phyloP scores from a whole-genome alignment of 2,797 vertebrate genomes.

The Melopsittacus undulatus region DNA sequence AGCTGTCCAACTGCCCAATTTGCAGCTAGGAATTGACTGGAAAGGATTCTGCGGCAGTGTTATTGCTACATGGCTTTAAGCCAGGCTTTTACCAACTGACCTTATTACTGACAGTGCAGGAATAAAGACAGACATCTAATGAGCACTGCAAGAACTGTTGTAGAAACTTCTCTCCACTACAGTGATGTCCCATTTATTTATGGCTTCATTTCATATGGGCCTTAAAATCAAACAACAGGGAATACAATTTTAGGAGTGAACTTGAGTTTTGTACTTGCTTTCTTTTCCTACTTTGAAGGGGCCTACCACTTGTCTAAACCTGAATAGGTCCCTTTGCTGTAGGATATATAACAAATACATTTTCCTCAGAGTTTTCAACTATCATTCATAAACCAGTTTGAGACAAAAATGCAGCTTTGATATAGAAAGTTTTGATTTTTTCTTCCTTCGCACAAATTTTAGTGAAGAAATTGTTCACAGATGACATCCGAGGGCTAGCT shows the following conservation, averaged over 20 bases:
- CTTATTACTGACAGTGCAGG: background rate
- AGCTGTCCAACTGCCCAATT: background rate
- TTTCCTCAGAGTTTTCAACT: background rate
- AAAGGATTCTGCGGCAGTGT: background rate
- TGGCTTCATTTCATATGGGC: background rate
- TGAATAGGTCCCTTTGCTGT: background rate
- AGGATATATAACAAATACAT: background rate
- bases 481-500: background rate
- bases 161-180: background rate
- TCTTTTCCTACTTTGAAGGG: background rate
- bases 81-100: constrained; percentile 16
- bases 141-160: background rate
- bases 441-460: background rate
- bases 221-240: background rate
- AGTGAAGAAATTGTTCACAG: background rate
- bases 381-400: background rate
- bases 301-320: background rate
- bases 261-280: background rate
- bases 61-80: background rate
- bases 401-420: background rate
- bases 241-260: background rate
- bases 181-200: background rate
- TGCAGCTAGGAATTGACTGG: background rate
- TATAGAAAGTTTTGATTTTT: background rate
- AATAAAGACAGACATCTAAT: constrained; percentile 6